Evolutionary conservation across 2,888 invertebrate genomes (phyloP).

Genomic region (Eremobia ochroleuca): DNA sequence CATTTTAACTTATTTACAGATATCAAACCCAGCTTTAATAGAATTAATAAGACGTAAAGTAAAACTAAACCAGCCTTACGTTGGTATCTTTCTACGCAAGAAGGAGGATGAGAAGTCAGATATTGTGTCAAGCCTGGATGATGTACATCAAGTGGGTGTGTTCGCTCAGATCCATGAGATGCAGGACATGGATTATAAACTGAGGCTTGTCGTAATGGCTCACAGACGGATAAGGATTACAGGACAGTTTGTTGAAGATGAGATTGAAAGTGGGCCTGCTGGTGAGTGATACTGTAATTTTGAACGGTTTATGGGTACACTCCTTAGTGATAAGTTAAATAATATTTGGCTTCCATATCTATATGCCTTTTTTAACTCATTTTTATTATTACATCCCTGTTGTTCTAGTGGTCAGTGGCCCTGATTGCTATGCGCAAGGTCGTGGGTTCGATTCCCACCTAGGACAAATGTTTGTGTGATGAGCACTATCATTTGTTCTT

Average conservation of each 20-base stretch:
- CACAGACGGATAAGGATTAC: slow-evolving; percentile 96
- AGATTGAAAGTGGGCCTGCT: slow-evolving; percentile 91
- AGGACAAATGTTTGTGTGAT: too few relatives aligned
- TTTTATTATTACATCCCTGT: too few relatives aligned
- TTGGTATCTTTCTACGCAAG: slow-evolving; percentile 98
- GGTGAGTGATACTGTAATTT: slow-evolving; percentile 73
- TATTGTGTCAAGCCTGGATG: slow-evolving; percentile 95
- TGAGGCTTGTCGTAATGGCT: slow-evolving; percentile 98
- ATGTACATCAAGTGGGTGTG: slow-evolving; percentile 97
- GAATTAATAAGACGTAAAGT: slow-evolving; percentile 98
- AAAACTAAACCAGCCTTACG: slow-evolving; percentile 98
- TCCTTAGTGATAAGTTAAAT: background rate
- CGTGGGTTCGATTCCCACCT: too few relatives aligned
- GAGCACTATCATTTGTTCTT: too few relatives aligned
- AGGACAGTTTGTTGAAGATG: slow-evolving; percentile 94
- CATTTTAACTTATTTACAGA: slow-evolving; percentile 87
- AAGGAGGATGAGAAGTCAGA: slow-evolving; percentile 97
- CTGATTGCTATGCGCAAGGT: too few relatives aligned
- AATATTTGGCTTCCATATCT: background rate
- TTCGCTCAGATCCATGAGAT: slow-evolving; percentile 99
- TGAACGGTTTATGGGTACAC: background rate
- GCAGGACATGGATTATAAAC: slow-evolving; percentile 97
- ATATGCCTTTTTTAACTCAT: background rate
- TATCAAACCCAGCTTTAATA: slow-evolving; percentile 96
- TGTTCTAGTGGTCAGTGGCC: too few relatives aligned